Conservation (phyloP, 2,113 vertebrate species). For the Gambusia holbrooki region DNA sequence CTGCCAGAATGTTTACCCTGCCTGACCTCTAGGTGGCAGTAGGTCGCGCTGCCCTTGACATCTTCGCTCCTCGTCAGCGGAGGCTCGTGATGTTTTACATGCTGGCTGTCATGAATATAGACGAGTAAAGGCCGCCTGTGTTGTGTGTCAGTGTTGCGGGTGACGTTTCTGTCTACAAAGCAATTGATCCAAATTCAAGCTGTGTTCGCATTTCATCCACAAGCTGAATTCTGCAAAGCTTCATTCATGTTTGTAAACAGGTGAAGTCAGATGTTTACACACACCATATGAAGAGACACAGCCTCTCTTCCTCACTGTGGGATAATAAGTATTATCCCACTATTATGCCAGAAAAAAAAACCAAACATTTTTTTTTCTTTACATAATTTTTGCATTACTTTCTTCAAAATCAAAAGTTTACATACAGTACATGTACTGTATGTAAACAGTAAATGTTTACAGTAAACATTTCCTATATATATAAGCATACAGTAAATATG, state of each 20-base stretch:
- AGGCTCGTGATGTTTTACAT: background rate
- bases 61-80: background rate
- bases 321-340: background rate
- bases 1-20: conserved; percentile 37
- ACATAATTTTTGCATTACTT: no score
- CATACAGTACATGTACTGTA: no score
- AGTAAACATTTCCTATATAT: no score
- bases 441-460: no score
- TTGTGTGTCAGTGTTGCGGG: background rate
- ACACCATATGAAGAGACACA: no score
- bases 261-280: background rate
- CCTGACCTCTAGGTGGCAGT: conserved; percentile 63
- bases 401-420: no score
- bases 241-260: background rate
- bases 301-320: no score
- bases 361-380: no score
- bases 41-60: conserved; percentile 24
- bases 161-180: background rate
- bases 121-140: background rate
- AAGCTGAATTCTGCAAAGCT: background rate
- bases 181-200: no score
- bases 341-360: no score
- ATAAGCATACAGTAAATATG: no score
- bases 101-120: background rate
- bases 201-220: background rate